Percentiles rank a stretch among this genome's conserved stretches.
Conservation (phyloP, 2,888 invertebrate species). For the Epistrophella euchroma region DNA sequence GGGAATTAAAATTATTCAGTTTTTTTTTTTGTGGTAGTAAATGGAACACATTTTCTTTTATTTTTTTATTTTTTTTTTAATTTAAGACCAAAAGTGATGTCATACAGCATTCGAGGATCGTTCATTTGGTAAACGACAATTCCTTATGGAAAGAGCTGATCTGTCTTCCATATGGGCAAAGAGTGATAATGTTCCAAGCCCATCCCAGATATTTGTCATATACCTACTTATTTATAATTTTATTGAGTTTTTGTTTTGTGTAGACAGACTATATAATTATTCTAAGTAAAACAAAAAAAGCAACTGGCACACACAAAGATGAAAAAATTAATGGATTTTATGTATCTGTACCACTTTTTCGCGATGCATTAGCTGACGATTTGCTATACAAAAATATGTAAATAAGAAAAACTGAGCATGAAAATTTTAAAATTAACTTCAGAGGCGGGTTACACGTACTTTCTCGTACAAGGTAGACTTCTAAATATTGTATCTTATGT, state of each 20-base stretch:
- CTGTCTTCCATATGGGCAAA: background rate
- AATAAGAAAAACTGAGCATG: background rate
- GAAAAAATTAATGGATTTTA: background rate
- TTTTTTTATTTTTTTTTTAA: background rate
- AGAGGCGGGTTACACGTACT: too few relatives aligned
- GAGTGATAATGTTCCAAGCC: background rate
- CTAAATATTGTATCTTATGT: too few relatives aligned
- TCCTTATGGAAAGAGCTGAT: background rate
- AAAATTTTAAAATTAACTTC: background rate
- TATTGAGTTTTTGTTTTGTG: background rate
- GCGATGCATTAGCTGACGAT: background rate
- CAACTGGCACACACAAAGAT: background rate
- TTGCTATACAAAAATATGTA: background rate
- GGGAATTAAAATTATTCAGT: background rate
- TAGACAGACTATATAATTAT: background rate
- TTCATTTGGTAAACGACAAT: background rate
- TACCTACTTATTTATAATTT: background rate
- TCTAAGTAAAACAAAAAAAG: background rate
- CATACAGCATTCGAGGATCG: conserved; percentile 1
- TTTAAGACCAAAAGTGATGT: background rate
- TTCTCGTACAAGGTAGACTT: too few relatives aligned
- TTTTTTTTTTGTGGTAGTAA: background rate
- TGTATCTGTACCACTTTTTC: background rate
- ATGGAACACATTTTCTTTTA: conserved; percentile 5
- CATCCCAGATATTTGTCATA: background rate